These are phyloP conservation scores for Ellobium chinense DNA, from an alignment of 2,888 invertebrate genomes.

Conservation along the genomic window DNA sequence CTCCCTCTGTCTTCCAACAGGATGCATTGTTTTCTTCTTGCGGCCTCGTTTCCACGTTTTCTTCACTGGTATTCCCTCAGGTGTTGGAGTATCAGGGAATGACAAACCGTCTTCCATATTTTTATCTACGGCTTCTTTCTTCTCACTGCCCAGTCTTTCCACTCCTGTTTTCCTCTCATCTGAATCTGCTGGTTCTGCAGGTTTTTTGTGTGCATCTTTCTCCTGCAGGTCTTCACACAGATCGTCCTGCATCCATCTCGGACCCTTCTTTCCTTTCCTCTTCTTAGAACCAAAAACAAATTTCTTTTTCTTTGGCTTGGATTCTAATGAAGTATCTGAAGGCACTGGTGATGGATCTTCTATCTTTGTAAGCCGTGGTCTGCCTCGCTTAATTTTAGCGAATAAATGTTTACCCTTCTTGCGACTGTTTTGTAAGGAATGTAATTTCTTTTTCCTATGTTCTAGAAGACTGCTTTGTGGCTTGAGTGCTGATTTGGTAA, in stretches of 20 bases:
- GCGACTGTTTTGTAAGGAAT: background rate
- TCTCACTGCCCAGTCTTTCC: background rate
- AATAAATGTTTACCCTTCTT: background rate
- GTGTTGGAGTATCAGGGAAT: background rate
- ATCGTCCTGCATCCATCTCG: background rate
- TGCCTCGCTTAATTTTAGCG: too few relatives aligned
- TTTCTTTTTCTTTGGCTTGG: background rate
- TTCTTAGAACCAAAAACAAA: background rate
- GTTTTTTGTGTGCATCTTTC: background rate
- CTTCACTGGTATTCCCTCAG: background rate
- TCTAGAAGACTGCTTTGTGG: constrained; percentile 32
- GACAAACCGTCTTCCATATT: background rate
- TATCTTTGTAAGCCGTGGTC: background rate
- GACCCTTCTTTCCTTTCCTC: background rate
- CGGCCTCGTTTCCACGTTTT: constrained; percentile 7
- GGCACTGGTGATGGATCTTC: too few relatives aligned
- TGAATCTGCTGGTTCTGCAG: background rate
- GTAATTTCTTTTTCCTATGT: constrained; percentile 33
- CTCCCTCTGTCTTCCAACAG: background rate
- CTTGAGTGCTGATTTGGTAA: background rate
- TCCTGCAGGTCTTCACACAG: background rate
- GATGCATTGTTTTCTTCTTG: background rate
- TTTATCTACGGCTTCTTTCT: background rate
- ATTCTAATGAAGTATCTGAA: background rate
- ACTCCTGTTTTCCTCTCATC: background rate